Evolutionary conservation across 2,888 invertebrate species (phyloP), one percentile per base, ranked within the genome.

Genomic region (Geotrupes spiniger): DNA sequence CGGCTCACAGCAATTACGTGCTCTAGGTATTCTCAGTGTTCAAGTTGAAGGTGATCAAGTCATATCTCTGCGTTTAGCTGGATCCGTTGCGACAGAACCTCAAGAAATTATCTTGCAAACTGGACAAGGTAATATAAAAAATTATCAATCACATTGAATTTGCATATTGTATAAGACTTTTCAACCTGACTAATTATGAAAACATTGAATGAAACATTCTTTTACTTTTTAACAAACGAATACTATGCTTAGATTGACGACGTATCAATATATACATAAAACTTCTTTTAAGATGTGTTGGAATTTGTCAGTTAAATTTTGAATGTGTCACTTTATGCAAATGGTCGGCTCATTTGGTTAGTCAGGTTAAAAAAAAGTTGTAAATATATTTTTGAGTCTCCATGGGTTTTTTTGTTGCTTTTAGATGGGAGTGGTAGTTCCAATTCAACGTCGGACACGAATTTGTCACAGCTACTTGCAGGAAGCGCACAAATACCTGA

Each of bases 1-100:
- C 73, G 93, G 94, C 59, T 91, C 92, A 66, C 82, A 88, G 58
- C 87, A 88, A 63, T 82, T 97, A 65, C 85, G 91, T 53, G 89
- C 92, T 66, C 84, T 97, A 68, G 96, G 96, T 58, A 93, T 97
- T 63, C 83, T 95, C 54, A 92, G 94, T 62, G 94, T 97, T 68
- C 96, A 97, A 78, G 84, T 96, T 64, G 94, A 89, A 76, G 89
- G 89, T 60, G 90, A 89, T 76, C 87, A 89, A 69, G 87, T 88
- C 66, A 83, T 85, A 65, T 83, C 83, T 59, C 75, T 85, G 61
- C 77, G 84, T 57, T 73, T 85, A 66, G 82, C 80, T 57, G 81
- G 81, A 57, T 76, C 79, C 46, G 80, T 79, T 66, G 82, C 80
- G 53, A 81, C 82, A 54, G 84, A 85, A 66, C 76, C 82, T 17